phyloP scores from a whole-genome alignment of 2,888 invertebrate species.

The Cheilosia vulpina region DNA sequence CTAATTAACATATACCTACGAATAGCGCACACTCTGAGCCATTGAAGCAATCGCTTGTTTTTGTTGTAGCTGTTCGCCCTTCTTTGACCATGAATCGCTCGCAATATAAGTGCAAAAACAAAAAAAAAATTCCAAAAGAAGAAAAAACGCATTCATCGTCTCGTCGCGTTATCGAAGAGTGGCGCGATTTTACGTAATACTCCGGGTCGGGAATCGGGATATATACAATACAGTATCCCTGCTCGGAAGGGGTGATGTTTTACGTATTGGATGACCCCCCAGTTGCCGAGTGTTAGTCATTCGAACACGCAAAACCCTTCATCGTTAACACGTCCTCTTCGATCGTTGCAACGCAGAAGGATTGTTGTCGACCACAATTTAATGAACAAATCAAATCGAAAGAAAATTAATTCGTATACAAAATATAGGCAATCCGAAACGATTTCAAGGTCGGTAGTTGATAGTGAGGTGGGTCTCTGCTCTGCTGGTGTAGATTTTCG shows the following conservation, averaged over 20 bases:
- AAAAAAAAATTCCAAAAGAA: too few species aligned
- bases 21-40: too few species aligned
- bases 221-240: too few species aligned
- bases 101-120: too few species aligned
- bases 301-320: neutral
- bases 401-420: slow-evolving; percentile 11
- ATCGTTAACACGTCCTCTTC: slow-evolving; percentile 3
- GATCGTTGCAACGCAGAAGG: too few species aligned
- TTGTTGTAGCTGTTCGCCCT: too few species aligned
- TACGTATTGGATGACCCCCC: slow-evolving; percentile 11
- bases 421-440: slow-evolving; percentile 26
- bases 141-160: too few species aligned
- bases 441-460: slow-evolving; percentile 55
- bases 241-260: neutral
- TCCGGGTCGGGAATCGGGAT: too few species aligned
- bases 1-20: neutral
- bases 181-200: too few species aligned
- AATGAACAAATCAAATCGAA: neutral
- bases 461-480: neutral
- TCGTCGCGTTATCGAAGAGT: too few species aligned
- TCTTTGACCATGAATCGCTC: too few species aligned
- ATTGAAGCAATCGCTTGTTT: neutral
- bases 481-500: neutral
- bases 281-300: slow-evolving; percentile 48
- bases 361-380: neutral